phyloP scores from a whole-genome alignment of 2,888 invertebrate species.

The Tinea trinotella region DNA sequence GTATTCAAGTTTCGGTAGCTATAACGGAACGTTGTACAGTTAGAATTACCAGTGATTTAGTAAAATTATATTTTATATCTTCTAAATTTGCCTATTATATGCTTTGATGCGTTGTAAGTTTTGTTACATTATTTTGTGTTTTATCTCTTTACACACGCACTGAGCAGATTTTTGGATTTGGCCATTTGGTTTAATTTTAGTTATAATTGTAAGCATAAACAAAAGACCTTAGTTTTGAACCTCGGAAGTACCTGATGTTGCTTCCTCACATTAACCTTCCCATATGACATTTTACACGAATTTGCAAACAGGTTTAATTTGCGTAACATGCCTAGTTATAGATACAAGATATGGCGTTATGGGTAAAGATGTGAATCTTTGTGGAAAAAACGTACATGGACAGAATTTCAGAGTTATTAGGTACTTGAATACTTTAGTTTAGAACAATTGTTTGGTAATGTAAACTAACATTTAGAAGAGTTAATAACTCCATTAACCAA shows the following conservation, averaged over 20 bases:
- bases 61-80: neutral
- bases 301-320: conserved; percentile 39
- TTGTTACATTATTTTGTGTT: no score
- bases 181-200: no score
- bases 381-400: neutral
- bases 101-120: no score
- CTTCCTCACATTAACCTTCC: conserved; percentile 49
- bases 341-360: conserved; percentile 1
- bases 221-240: conserved; percentile 15
- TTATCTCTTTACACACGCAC: no score
- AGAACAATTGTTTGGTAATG: no score
- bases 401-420: neutral
- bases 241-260: conserved; percentile 37
- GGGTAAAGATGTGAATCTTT: conserved; percentile 4
- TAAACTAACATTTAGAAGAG: no score
- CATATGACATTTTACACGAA: conserved; percentile 40
- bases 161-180: no score
- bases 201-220: neutral
- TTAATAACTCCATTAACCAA: no score
- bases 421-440: no score
- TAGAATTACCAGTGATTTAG: neutral
- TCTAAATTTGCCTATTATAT: neutral
- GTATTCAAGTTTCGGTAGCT: neutral
- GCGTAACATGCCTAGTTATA: conserved; percentile 22
- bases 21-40: conserved; percentile 7